Base-by-base conservation (phyloP, 2,797 vertebrate species). In the Gymnoscopelus braueri region DNA sequence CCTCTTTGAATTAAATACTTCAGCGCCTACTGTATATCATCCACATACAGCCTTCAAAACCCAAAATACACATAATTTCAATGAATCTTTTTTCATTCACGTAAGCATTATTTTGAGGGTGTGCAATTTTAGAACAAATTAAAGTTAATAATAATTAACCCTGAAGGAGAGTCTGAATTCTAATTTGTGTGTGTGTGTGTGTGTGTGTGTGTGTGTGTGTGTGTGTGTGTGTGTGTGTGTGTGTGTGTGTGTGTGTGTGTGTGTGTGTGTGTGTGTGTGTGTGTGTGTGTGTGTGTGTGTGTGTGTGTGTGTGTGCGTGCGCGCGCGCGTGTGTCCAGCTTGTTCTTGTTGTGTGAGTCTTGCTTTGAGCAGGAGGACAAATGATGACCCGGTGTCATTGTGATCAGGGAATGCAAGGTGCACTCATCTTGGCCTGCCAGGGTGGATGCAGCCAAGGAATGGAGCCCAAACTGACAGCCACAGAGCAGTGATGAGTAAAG, bases 401-500 rank as follows among this genome's bases (percentile, higher is more conserved):
- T 65, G 83, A 86, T 80, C 63, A 70, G 66, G 85, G 73, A 71
- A 78, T 76, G 86, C 86, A 91, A 89, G 86, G 86, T 90, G 89
- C 84, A 87, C 77, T 82, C 74, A 66, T 84, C 84, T 75, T 77
- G 79, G 83, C 86, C 72, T 73, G 72, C 78, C 87, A 52, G 39
- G 39, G 7, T 44, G 74, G 80, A 69, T 85, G 81, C 78, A 85
- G 84, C 78, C 73, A 74, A 75, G 85, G 83, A 87, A 87, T 84
- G 84, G 67, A 70, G 78, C 71, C 14, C 73, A 32, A 80, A 71
- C 72, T 84, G 89, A 92, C 89, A 93, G 91, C 88, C 91, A 87
- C 87, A 80, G 78, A 69, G 13, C 26, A 9, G 83, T 81, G 89
- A 88, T 88, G 91, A 91, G 83, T 83, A 84, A 80, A 87, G 78